Percentiles rank a stretch among this genome's conserved stretches.
Conservation (phyloP, 2,113 vertebrate genomes). For the Chrysemys picta region DNA sequence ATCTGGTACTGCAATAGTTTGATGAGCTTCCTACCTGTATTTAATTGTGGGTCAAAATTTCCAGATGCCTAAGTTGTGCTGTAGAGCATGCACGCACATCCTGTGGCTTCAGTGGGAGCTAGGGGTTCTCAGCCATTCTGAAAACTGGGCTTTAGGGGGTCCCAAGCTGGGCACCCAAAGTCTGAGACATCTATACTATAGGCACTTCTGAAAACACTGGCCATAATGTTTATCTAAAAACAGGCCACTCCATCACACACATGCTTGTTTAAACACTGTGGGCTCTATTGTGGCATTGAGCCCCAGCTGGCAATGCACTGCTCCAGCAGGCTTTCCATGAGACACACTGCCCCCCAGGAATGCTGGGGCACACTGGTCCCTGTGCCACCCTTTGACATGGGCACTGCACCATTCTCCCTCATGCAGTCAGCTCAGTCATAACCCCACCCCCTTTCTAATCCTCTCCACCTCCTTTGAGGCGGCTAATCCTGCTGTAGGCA, state of each 20-base stretch:
- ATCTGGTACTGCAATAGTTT: not conserved
- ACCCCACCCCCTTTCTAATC: not conserved
- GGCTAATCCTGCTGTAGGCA: not conserved
- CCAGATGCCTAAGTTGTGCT: not conserved
- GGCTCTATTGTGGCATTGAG: accelerated
- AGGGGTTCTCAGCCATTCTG: not conserved
- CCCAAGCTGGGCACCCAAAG: not conserved
- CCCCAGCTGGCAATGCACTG: not conserved
- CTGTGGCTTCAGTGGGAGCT: not conserved
- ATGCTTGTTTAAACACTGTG: accelerated
- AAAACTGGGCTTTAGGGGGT: not conserved
- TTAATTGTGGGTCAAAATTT: not conserved
- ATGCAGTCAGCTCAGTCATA: not conserved
- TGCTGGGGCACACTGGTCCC: accelerated
- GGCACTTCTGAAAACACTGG: not conserved
- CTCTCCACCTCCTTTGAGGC: not conserved
- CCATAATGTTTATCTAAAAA: not conserved
- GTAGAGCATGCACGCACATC: not conserved
- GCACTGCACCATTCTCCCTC: not conserved
- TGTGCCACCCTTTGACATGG: not conserved
- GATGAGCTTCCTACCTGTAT: not conserved
- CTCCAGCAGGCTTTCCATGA: not conserved
- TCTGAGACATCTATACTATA: accelerated
- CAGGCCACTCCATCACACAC: not conserved
- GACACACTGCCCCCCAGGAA: not conserved